These are phyloP conservation scores for Tachina lurida DNA, from an alignment of 2,888 invertebrate species.

Conservation along the genomic window DNA sequence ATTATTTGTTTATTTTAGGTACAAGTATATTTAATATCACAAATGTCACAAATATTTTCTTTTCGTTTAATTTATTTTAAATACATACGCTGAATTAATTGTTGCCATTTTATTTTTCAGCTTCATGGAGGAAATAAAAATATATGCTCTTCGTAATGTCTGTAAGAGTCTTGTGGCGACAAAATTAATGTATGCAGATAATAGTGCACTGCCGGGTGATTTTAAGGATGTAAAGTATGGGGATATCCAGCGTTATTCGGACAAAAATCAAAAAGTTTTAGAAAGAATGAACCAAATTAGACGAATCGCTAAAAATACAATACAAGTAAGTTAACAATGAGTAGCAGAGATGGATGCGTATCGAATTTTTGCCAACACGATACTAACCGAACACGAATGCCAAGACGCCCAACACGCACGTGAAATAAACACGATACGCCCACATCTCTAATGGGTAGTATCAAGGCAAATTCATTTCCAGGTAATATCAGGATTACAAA, in stretches of 20 bases:
- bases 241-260: constrained; percentile 76
- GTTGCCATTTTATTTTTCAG: constrained; percentile 73
- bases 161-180: constrained; percentile 66
- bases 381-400: too few species aligned
- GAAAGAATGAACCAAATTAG: constrained; percentile 75
- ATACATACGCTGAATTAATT: background rate
- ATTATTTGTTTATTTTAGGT: too few species aligned
- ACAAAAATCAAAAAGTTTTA: constrained; percentile 71
- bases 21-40: too few species aligned
- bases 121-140: constrained; percentile 82
- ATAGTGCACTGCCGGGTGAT: constrained; percentile 82
- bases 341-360: background rate
- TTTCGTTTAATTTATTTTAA: too few species aligned
- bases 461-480: too few species aligned
- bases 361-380: too few species aligned
- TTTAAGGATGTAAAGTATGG: constrained; percentile 83
- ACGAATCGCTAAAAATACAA: constrained; percentile 76
- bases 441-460: too few species aligned
- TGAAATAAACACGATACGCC: too few species aligned
- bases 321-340: constrained; percentile 73
- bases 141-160: constrained; percentile 82
- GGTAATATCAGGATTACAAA: too few species aligned
- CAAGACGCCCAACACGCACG: too few species aligned
- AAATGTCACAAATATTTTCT: too few species aligned
- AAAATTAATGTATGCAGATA: constrained; percentile 78